Evolutionary conservation across 2,888 invertebrate species (phyloP), one percentile per base, ranked within the genome.

Genomic region (Cephus runcator): DNA sequence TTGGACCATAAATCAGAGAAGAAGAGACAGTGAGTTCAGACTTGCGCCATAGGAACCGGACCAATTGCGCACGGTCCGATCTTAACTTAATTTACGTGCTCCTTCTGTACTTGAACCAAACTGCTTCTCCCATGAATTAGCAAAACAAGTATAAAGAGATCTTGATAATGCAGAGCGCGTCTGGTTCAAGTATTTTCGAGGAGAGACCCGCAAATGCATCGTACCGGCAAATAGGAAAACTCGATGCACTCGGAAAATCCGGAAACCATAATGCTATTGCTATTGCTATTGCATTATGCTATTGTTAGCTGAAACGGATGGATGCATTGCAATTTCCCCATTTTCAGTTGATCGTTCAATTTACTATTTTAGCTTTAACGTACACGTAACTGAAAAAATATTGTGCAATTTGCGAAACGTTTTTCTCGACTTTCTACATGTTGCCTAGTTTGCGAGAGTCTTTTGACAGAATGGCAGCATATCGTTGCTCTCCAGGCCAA

Each of bases 81-180:
- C 84, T 82, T 81, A 83, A 81, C 81, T 82, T 88, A 87, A 88
- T 88, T 88, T 88, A 88, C 87, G 81, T 81, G 84, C 82, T 87
- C 85, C 84, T 82, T 84, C 83, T 85, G 81, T 82, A 81, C 78
- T 83, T 56, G 23, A 56, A 56, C 40, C 40, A 6, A 40, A 40
- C 40, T 40, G 40, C 6, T 40, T 6, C 4, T 40, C 1, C 15
- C 1, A 40, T 15, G 40, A 40, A 15, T 56, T 56, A 56, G 2
- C 56, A 56, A 56, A 56, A 56, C 56, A 56, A 40, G 40, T 6
- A 15, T 40, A 40, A 15, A 4, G 40, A 40, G 40, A 40, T 15
- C 40, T 56, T 23, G 56, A 56, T 56, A 56, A 15, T 23, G 56
- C 23, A 56, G 23, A 9, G 56, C 56, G 23, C 56, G 23, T 9